These are phyloP conservation scores for Pantala flavescens DNA, from an alignment of 1,140 invertebrate species.

Conservation along the genomic window DNA sequence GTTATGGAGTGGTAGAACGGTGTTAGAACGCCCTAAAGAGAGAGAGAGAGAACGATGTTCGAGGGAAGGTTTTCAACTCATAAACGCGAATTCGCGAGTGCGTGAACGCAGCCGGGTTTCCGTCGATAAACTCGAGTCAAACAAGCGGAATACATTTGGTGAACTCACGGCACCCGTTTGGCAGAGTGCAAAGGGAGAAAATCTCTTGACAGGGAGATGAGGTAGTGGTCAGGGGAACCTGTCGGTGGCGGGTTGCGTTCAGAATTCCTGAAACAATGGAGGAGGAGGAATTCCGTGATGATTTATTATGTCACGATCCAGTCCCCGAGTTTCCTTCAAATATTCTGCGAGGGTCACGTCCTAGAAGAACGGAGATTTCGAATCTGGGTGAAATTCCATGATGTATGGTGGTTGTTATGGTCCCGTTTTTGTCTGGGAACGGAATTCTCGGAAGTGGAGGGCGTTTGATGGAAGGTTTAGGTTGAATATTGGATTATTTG, in stretches of 20 bases:
- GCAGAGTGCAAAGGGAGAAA: neutral
- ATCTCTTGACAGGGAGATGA: neutral
- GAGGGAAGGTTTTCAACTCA: neutral
- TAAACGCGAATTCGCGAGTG: neutral
- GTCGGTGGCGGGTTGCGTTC: neutral
- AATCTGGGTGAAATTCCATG: neutral
- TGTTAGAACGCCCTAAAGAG: too few species aligned
- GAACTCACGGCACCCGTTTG: neutral
- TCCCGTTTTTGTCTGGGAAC: too few species aligned
- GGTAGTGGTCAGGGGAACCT: neutral
- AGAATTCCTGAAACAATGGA: neutral
- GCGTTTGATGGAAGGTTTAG: too few species aligned
- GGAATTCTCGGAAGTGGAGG: too few species aligned
- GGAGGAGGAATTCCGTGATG: neutral
- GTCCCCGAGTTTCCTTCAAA: neutral
- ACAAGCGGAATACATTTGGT: neutral
- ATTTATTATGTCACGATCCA: neutral
- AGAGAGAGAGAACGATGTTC: neutral
- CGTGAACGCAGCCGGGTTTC: neutral
- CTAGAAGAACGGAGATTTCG: neutral
- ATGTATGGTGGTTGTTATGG: too few species aligned
- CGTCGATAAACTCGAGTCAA: neutral
- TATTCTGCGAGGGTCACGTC: neutral
- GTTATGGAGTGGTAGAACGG: too few species aligned
- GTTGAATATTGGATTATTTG: too few species aligned